Percentiles rank a stretch among this genome's conserved stretches.
phyloP scores from a whole-genome alignment of 2,113 vertebrate genomes.

The Redunca redunca region DNA sequence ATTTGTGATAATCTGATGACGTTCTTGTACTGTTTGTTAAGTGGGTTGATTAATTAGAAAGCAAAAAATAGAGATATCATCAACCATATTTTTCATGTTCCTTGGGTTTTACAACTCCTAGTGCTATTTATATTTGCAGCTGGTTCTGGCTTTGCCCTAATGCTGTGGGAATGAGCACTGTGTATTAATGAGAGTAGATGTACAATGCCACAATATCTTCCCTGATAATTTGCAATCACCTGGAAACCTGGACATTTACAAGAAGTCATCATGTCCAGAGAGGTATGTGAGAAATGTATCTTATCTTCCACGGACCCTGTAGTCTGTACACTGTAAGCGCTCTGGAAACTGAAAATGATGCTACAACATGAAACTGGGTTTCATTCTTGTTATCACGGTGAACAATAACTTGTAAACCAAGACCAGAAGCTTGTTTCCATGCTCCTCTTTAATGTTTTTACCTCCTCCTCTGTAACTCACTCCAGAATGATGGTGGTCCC shows the following conservation, averaged over 20 bases:
- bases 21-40: constrained; percentile 18
- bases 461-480: neutral
- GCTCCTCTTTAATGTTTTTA: neutral
- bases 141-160: neutral
- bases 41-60: neutral
- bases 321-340: neutral
- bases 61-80: neutral
- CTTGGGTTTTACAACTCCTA: neutral
- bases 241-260: neutral
- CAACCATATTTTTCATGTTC: neutral
- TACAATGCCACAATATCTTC: neutral
- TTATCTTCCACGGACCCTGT: neutral
- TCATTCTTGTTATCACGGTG: neutral
- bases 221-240: neutral
- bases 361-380: neutral
- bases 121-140: neutral
- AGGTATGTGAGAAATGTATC: neutral
- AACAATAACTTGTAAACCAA: neutral
- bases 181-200: neutral
- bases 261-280: neutral
- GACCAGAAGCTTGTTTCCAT: neutral
- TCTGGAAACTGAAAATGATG: neutral
- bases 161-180: neutral
- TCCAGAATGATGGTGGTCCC: neutral
- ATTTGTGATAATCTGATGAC: neutral